A percentile compares a stretch with the other conserved stretches of the same genome.
These are phyloP conservation scores for Bombus confusus DNA, from an alignment of 1,140 invertebrate species.

Conservation along the genomic window DNA sequence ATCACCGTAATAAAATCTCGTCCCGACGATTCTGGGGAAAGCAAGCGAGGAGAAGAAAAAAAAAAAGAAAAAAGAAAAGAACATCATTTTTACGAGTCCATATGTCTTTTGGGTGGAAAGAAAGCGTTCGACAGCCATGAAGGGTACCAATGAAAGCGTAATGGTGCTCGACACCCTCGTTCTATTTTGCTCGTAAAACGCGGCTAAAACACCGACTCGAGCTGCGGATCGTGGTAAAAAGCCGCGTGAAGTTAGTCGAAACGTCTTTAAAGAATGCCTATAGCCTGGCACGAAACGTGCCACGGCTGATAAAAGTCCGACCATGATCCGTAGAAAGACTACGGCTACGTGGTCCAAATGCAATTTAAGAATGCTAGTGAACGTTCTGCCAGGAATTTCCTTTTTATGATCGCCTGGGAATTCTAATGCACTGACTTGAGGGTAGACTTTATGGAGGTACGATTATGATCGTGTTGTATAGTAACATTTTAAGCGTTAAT, in stretches of 20 bases:
- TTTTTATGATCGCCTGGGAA: not conserved
- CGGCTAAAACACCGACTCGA: not conserved
- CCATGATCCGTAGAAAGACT: not conserved
- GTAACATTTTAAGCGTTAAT: no score
- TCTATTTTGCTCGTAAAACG: conserved; percentile 33
- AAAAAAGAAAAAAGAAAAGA: not conserved
- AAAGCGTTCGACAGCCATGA: not conserved
- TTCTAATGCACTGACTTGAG: not conserved
- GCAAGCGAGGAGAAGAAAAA: not conserved
- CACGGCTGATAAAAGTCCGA: not conserved
- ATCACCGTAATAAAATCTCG: conserved; percentile 22
- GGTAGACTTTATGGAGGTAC: no score
- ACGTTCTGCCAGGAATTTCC: not conserved
- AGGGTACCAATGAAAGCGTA: conserved; percentile 8
- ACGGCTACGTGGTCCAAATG: not conserved
- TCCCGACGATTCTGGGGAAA: not conserved
- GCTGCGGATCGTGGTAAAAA: not conserved
- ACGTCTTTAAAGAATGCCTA: conserved; percentile 23
- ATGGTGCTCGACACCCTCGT: not conserved
- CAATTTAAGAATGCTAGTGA: not conserved
- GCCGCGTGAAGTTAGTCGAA: conserved; percentile 7
- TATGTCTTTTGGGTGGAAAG: not conserved
- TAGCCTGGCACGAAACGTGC: not conserved
- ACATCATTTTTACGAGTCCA: conserved; percentile 19
- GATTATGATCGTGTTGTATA: no score